Evolutionary conservation across 2,888 invertebrate species (phyloP).

Genomic region (Drosophila putrida): DNA sequence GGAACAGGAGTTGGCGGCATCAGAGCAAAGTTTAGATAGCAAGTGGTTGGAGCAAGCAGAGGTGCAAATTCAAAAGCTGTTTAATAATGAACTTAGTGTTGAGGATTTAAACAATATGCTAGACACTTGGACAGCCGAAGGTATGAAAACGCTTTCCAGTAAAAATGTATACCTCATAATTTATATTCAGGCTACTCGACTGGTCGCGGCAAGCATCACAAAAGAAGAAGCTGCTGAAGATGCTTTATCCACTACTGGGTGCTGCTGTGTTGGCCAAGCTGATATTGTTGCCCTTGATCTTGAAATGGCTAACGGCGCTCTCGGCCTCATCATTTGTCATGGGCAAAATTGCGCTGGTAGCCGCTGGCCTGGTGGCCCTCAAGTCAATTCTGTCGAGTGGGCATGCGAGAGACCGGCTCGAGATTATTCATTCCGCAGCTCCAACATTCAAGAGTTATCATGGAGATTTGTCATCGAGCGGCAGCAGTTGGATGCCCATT

Average conservation of each 20-base stretch:
- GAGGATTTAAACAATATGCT: slow-evolving; percentile 37
- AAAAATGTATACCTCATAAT: neutral
- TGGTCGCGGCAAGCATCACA: slow-evolving; percentile 83
- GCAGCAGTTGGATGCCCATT: slow-evolving; percentile 68
- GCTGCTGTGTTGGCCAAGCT: slow-evolving; percentile 89
- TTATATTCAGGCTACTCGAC: neutral
- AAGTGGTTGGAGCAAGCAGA: slow-evolving; percentile 35
- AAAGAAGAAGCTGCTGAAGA: slow-evolving; percentile 86
- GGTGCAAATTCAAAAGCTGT: slow-evolving; percentile 53
- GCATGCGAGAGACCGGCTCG: slow-evolving; percentile 68
- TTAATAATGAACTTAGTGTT: slow-evolving; percentile 49
- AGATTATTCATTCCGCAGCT: slow-evolving; percentile 74
- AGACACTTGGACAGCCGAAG: slow-evolving; percentile 58
- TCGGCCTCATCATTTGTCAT: slow-evolving; percentile 86
- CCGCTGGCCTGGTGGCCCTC: slow-evolving; percentile 79
- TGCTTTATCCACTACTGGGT: slow-evolving; percentile 88
- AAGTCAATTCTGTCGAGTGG: slow-evolving; percentile 76
- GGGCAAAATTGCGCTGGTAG: slow-evolving; percentile 83
- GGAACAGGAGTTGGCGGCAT: slow-evolving; percentile 36
- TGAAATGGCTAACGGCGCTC: slow-evolving; percentile 89
- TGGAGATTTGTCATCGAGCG: slow-evolving; percentile 63
- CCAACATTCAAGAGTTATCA: slow-evolving; percentile 56
- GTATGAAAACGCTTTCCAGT: slow-evolving; percentile 39
- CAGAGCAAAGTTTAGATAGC: slow-evolving; percentile 37
- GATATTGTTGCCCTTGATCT: slow-evolving; percentile 88